Conservation (phyloP, 2,888 invertebrate species). For the Gandaritis pyraliata region DNA sequence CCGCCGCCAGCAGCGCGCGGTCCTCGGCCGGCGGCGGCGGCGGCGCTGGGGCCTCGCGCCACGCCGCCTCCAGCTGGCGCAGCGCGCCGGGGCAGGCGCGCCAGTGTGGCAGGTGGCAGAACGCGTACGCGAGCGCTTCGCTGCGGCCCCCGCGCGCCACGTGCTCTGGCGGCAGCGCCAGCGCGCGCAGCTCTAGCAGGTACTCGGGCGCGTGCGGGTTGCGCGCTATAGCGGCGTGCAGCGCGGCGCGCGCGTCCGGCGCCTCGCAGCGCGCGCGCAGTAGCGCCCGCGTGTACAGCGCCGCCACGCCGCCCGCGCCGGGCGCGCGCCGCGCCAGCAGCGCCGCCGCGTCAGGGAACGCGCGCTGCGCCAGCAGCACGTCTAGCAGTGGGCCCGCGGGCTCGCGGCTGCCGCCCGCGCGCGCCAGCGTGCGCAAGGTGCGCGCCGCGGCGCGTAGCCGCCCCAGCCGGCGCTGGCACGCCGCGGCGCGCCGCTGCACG, state of each 20-base stretch:
- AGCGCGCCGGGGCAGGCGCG: conserved; percentile 89
- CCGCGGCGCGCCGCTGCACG: conserved; percentile 96
- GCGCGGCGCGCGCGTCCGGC: conserved; percentile 88
- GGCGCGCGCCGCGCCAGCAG: conserved; percentile 88
- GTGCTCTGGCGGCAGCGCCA: conserved; percentile 98
- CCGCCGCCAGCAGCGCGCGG: conserved; percentile 82
- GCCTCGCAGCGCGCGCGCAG: conserved; percentile 93
- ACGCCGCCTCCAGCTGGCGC: conserved; percentile 95
- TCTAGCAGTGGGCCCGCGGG: conserved; percentile 97
- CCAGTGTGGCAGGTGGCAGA: conserved; percentile 98
- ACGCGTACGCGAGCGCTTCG: conserved; percentile 98
- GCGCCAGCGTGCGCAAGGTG: conserved; percentile 97
- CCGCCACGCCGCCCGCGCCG: conserved; percentile 94
- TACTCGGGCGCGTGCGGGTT: conserved; percentile 99
- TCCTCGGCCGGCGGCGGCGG: conserved; percentile 90
- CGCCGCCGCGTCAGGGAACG: conserved; percentile 92
- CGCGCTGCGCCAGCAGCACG: conserved; percentile 96
- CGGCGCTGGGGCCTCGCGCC: conserved; percentile 90
- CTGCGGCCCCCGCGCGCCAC: conserved; percentile 98
- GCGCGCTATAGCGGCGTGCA: conserved; percentile 95
- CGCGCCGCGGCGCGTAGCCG: conserved; percentile 97
- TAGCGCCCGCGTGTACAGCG: conserved; percentile 86
- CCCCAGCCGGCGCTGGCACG: conserved; percentile 98
- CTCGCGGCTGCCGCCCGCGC: conserved; percentile 97
- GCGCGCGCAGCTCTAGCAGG: conserved; percentile 96